Evolutionary conservation across 2,113 vertebrate genomes (phyloP).

Genomic region (Pangasianodon gigas): DNA sequence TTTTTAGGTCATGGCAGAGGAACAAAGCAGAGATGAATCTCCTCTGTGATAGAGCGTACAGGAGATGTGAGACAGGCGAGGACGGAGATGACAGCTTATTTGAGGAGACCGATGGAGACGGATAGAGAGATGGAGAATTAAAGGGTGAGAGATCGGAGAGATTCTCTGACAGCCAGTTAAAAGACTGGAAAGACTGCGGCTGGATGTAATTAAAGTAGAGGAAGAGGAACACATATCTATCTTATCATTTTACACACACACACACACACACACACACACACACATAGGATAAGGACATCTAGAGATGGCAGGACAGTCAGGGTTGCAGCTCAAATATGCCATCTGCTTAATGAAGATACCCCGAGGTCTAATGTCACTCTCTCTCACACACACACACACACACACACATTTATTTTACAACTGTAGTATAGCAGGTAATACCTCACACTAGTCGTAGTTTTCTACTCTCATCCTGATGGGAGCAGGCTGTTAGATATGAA

Average conservation of each 20-base stretch:
- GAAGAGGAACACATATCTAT: conserved; percentile 18
- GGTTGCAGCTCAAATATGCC: conserved; percentile 38
- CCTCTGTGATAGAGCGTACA: background rate
- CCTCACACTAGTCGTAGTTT: no score
- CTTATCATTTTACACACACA: background rate
- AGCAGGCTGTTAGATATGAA: no score
- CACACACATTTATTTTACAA: background rate
- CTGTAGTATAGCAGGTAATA: no score
- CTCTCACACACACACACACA: no score
- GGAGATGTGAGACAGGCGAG: conserved; percentile 19
- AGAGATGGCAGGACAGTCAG: background rate
- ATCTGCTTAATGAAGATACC: conserved; percentile 44
- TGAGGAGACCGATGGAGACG: conserved; percentile 26
- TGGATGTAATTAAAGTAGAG: conserved; percentile 37
- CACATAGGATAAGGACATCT: conserved; percentile 14
- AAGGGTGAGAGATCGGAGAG: background rate
- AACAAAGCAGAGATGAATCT: conserved; percentile 11
- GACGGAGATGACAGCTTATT: conserved; percentile 31
- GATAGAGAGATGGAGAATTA: conserved; percentile 16
- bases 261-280: conserved; percentile 32
- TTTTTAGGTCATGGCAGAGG: conserved; percentile 13
- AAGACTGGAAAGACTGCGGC: background rate
- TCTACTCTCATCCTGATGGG: no score
- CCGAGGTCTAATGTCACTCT: conserved; percentile 10
- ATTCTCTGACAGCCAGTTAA: conserved; percentile 13